phyloP scores from a whole-genome alignment of 2,797 vertebrate genomes.

The Gouania willdenowi region DNA sequence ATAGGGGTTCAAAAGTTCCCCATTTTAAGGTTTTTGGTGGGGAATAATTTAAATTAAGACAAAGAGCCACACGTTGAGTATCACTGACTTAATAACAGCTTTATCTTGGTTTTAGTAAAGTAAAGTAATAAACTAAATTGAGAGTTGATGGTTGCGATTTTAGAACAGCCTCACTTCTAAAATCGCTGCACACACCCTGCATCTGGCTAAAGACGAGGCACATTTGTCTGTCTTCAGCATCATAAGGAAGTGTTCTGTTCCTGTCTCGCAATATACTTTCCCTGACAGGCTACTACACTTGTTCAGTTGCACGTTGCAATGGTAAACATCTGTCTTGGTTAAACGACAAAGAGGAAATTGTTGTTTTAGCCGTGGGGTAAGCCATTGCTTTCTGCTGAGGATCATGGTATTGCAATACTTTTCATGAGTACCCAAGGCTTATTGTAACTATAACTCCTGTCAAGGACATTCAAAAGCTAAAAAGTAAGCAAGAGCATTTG shows the following conservation, averaged over 20 bases:
- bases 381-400: slow-evolving; percentile 43
- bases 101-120: too few relatives aligned
- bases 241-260: slow-evolving; percentile 53
- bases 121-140: too few relatives aligned
- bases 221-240: slow-evolving; percentile 37
- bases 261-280: slow-evolving; percentile 37
- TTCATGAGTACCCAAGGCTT: slow-evolving; percentile 49
- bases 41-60: too few relatives aligned
- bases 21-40: too few relatives aligned
- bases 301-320: slow-evolving; percentile 36
- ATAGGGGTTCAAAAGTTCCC: too few relatives aligned
- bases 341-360: slow-evolving; percentile 54
- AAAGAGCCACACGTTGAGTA: too few relatives aligned
- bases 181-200: too few relatives aligned
- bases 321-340: slow-evolving; percentile 50
- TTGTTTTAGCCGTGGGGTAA: slow-evolving; percentile 53
- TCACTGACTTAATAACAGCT: too few relatives aligned
- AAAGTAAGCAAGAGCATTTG: slow-evolving; percentile 31
- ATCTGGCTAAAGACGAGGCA: slow-evolving; percentile 30
- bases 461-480: slow-evolving; percentile 42
- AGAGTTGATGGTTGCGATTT: too few relatives aligned
- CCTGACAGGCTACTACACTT: slow-evolving; percentile 33
- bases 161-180: too few relatives aligned
- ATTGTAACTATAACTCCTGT: slow-evolving; percentile 46
- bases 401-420: slow-evolving; percentile 30